Evolutionary conservation across 2,797 vertebrate species (phyloP), one percentile per base, ranked within the genome.

Genomic region (Amblyopsis hoosieri): DNA sequence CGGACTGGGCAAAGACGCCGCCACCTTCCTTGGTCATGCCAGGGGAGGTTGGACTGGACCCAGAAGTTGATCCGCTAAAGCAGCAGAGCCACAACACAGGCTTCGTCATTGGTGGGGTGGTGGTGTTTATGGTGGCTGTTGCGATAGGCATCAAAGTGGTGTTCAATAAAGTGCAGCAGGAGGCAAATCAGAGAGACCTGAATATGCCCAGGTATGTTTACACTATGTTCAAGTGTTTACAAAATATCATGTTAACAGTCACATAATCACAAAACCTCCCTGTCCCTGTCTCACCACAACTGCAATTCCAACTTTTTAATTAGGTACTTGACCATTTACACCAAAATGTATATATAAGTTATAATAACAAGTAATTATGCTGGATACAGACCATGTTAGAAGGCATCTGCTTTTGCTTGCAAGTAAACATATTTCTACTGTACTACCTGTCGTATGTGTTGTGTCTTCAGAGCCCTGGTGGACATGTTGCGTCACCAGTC

Each of bases 401-500:
- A 42, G 37, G 37, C 37, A 42, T 42, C 37, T 29, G 23, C 23
- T 37, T 37, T 9, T 42, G 37, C 7, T 10, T 42, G 37, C 37
- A 42, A 42, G 37, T 42, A 42, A 42, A 42, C 37, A 1, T 7
- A 9, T 42, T 42, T 9, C 7, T 29, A 29, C 23, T 29, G 3
- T 29, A 29, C 23, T 10, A 42, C 37, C 0, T n/a, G 42, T 33
- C 52, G 11, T 75, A 45, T 69, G 37, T 54, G 12, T 54, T 42
- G 10, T 33, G 14, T 53, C 57, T 45, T 72, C 62, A 97, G 96
- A 89, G 95, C 96, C 13, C 87, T 97, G 79, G 95, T 97, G 51
- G 96, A 97, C 84, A 96, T 97, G 81, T 75, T 97, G 80, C 92
- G 96, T 59, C 95, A 96, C 78, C 96, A 97, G 80, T 94, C 94